Percentiles rank a stretch among this genome's conserved stretches.
These are phyloP conservation scores for Anser brachyrhynchus DNA, from an alignment of 2,113 vertebrate genomes.

Conservation along the genomic window DNA sequence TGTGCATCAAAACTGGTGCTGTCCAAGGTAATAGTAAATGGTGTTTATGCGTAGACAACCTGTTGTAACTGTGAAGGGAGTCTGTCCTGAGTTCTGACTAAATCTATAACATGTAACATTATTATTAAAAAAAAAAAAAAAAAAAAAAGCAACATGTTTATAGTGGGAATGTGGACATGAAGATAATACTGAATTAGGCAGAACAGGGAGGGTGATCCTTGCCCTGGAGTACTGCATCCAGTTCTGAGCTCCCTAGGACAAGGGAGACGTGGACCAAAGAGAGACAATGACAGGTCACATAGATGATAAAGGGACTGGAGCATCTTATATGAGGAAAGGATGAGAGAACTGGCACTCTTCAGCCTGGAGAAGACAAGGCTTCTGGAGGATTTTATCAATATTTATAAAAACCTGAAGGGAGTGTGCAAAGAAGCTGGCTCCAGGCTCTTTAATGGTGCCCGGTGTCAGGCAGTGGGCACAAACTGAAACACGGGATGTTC, in stretches of 20 bases:
- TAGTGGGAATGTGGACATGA: background rate
- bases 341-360: background rate
- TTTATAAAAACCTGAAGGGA: background rate
- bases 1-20: constrained; percentile 6
- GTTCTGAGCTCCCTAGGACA: background rate
- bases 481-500: background rate
- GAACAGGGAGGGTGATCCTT: background rate
- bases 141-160: background rate
- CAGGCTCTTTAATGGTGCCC: background rate
- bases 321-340: background rate
- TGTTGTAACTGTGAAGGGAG: background rate
- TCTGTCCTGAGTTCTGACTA: background rate
- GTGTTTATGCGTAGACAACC: background rate
- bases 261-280: background rate
- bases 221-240: background rate
- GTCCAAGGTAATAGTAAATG: constrained; percentile 39
- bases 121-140: background rate
- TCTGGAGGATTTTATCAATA: too few species aligned
- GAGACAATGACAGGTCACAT: background rate
- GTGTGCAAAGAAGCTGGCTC: background rate
- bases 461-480: background rate
- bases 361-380: background rate
- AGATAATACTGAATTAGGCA: background rate
- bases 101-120: background rate
- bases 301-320: too few species aligned